Evolutionary conservation across 2,888 invertebrate species (phyloP).

Genomic region (Athalia circularis): DNA sequence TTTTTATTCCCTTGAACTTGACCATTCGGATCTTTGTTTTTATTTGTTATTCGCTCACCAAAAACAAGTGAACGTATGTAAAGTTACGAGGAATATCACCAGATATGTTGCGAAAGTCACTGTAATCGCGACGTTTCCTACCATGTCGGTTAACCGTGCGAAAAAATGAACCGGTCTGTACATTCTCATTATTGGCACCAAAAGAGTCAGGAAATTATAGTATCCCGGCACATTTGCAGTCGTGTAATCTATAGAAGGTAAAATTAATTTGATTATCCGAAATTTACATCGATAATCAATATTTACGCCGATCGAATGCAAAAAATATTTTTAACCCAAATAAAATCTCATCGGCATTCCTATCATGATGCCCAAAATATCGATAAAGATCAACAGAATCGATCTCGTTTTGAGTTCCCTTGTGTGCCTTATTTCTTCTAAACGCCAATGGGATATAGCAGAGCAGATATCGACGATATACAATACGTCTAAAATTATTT

Average conservation of each 20-base stretch:
- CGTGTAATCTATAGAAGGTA: slow-evolving; percentile 5
- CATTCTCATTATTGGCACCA: slow-evolving; percentile 26
- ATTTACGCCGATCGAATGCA: background rate
- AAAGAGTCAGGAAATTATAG: slow-evolving; percentile 5
- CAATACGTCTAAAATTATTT: slow-evolving; percentile 23
- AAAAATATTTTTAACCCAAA: background rate
- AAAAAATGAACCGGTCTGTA: slow-evolving; percentile 29
- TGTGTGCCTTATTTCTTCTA: slow-evolving; percentile 29
- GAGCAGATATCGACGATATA: slow-evolving; percentile 30
- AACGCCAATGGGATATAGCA: slow-evolving; percentile 35
- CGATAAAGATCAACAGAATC: slow-evolving; percentile 30
- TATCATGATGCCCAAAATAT: slow-evolving; percentile 22
- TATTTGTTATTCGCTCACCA: background rate
- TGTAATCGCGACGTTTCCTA: slow-evolving; percentile 24
- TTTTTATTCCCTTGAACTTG: background rate
- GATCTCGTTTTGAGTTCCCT: slow-evolving; percentile 26
- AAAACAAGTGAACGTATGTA: slow-evolving; percentile 31
- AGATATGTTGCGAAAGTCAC: slow-evolving; percentile 29
- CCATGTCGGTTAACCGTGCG: slow-evolving; percentile 21
- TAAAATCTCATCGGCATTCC: slow-evolving; percentile 26
- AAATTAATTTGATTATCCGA: background rate
- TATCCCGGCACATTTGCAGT: slow-evolving; percentile 11
- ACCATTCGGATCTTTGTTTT: background rate
- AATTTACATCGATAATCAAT: background rate
- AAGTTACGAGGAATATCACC: slow-evolving; percentile 30